A percentile compares a stretch with the other conserved stretches of the same genome.
These are phyloP conservation scores for Eciton burchellii DNA, from an alignment of 1,140 invertebrate genomes.

Conservation along the genomic window DNA sequence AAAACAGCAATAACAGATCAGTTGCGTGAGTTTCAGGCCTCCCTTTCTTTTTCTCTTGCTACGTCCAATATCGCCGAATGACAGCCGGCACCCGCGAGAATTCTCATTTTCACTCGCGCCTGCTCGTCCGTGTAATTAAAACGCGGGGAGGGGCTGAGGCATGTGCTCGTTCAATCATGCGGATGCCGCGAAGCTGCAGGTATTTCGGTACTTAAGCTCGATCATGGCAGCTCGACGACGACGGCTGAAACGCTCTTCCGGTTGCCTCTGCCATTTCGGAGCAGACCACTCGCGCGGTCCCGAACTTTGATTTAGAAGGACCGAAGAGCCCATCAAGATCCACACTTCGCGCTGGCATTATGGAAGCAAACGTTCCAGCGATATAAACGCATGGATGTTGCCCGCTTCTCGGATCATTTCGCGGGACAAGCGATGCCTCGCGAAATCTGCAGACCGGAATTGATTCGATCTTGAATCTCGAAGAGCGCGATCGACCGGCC, in stretches of 20 bases:
- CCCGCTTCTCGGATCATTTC: no score
- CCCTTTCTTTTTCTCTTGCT: background rate
- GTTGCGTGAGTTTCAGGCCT: background rate
- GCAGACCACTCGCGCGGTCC: conserved; percentile 5
- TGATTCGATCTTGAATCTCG: background rate
- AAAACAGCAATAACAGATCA: conserved; percentile 9
- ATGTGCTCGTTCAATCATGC: conserved; percentile 32
- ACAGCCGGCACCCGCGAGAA: background rate
- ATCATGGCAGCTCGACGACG: conserved; percentile 28
- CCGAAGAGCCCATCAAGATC: conserved; percentile 4
- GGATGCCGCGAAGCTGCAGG: conserved; percentile 28
- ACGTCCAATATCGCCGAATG: background rate
- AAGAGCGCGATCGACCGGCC: no score
- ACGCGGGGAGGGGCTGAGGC: background rate
- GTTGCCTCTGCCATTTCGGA: conserved; percentile 28
- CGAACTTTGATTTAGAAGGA: conserved; percentile 55
- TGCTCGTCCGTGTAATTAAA: background rate
- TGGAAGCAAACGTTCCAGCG: background rate
- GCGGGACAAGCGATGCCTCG: no score
- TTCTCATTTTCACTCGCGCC: background rate
- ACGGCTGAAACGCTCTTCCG: conserved; percentile 44
- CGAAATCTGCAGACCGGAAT: no score
- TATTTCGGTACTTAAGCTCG: conserved; percentile 54
- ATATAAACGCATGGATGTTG: no score
- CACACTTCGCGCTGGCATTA: background rate